These are phyloP conservation scores for Pecten maximus DNA, from an alignment of 2,888 invertebrate species.

Conservation along the genomic window DNA sequence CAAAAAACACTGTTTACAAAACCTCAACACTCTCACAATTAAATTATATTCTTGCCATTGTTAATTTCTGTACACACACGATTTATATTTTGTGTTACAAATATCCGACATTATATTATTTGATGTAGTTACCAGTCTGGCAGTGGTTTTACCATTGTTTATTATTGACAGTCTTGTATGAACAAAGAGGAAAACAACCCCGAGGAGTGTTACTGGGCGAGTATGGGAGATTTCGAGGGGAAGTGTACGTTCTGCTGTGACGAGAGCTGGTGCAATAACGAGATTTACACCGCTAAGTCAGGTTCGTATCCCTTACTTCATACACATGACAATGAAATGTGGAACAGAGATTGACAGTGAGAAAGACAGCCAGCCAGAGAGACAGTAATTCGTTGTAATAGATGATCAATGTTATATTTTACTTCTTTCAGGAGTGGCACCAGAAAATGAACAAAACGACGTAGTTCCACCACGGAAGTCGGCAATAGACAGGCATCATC, in stretches of 20 bases:
- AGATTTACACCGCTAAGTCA: slow-evolving; percentile 35
- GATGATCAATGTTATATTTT: not conserved
- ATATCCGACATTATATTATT: no score
- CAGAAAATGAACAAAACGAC: not conserved
- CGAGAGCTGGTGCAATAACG: slow-evolving; percentile 58
- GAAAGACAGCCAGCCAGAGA: not conserved
- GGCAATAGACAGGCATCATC: not conserved
- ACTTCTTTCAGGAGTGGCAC: not conserved
- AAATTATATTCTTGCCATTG: no score
- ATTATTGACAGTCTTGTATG: slow-evolving; percentile 57
- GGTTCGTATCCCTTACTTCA: not conserved
- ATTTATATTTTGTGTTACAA: no score
- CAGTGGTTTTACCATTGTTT: not conserved
- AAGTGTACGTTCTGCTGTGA: slow-evolving; percentile 65
- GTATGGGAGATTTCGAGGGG: slow-evolving; percentile 63
- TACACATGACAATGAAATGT: no score
- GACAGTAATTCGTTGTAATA: not conserved
- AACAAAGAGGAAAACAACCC: slow-evolving; percentile 69
- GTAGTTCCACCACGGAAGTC: not conserved
- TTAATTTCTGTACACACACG: no score
- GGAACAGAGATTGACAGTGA: not conserved
- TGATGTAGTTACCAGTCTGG: no score
- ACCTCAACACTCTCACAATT: no score
- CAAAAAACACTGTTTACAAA: no score
- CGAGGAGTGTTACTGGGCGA: slow-evolving; percentile 64